Percentiles rank a stretch among this genome's conserved stretches.
Conservation (phyloP, 64 coral and sea anemone genomes). For the Dendrophyllia cribrosa region DNA sequence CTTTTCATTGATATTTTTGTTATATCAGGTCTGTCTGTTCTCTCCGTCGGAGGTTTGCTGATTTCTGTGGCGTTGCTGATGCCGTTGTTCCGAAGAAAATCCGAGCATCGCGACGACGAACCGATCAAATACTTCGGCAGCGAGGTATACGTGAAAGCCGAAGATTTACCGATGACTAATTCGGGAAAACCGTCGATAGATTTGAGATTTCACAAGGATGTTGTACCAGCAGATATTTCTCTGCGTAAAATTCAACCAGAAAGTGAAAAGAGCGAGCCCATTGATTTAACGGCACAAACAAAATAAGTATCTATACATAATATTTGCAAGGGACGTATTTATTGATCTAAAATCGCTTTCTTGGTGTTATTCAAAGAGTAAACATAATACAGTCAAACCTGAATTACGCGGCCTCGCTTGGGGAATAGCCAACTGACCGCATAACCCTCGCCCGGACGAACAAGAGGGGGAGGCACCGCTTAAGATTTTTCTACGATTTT, state of each 20-base stretch:
- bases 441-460: too few species aligned
- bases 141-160: slow-evolving; percentile 89
- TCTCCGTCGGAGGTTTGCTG: slow-evolving; percentile 75
- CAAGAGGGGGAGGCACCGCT: too few species aligned
- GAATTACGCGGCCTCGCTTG: too few species aligned
- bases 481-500: too few species aligned
- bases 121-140: slow-evolving; percentile 51
- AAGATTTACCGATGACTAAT: slow-evolving; percentile 37
- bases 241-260: slow-evolving; percentile 84
- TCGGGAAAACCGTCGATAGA: slow-evolving; percentile 44
- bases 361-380: neutral
- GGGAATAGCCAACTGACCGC: too few species aligned
- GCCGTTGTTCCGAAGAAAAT: slow-evolving; percentile 59
- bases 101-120: slow-evolving; percentile 26
- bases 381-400: too few species aligned
- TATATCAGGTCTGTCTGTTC: slow-evolving; percentile 73
- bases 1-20: slow-evolving; percentile 82
- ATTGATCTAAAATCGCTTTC: neutral
- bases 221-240: slow-evolving; percentile 64
- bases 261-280: slow-evolving; percentile 59
- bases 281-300: slow-evolving; percentile 50
- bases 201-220: slow-evolving; percentile 84
- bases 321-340: neutral
- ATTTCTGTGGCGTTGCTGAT: slow-evolving; percentile 69
- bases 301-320: neutral